Evolutionary conservation across 2,113 vertebrate genomes (phyloP).

Genomic region (Haemorhous mexicanus): DNA sequence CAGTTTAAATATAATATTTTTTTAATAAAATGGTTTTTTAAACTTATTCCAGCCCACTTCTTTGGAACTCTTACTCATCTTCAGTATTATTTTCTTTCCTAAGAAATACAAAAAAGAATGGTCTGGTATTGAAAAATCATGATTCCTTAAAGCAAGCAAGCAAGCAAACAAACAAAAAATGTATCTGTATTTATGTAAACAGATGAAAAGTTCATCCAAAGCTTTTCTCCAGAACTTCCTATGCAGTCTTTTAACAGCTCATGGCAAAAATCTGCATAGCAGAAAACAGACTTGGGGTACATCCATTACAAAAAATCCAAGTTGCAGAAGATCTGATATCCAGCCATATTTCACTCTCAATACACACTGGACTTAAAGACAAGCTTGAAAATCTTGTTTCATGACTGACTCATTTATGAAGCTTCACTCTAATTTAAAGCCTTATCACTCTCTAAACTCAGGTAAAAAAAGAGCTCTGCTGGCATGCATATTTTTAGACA

Average conservation of each 20-base stretch:
- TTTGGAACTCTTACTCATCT: not conserved
- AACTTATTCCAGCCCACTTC: not conserved
- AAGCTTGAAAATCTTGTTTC: conserved; percentile 8
- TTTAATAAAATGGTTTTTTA: not conserved
- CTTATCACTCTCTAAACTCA: conserved; percentile 37
- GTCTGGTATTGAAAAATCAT: not conserved
- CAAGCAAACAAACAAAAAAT: not conserved
- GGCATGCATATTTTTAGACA: conserved; percentile 55
- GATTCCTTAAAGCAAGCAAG: not conserved
- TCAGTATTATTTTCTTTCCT: not conserved
- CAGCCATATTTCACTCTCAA: not conserved
- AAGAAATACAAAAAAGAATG: not conserved
- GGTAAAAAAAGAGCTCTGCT: conserved; percentile 58
- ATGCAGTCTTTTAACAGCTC: not conserved
- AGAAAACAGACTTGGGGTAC: not conserved
- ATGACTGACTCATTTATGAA: conserved; percentile 15
- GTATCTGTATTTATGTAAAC: not conserved
- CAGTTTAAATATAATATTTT: not conserved
- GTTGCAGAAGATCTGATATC: not conserved
- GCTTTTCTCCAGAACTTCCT: not conserved
- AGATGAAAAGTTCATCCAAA: not conserved
- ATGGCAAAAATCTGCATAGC: not conserved
- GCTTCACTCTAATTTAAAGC: conserved; percentile 30
- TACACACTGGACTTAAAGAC: not conserved
- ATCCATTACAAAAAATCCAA: not conserved